These are phyloP conservation scores for Oncorhynchus gorbuscha DNA, from an alignment of 2,113 vertebrate genomes.

Conservation along the genomic window DNA sequence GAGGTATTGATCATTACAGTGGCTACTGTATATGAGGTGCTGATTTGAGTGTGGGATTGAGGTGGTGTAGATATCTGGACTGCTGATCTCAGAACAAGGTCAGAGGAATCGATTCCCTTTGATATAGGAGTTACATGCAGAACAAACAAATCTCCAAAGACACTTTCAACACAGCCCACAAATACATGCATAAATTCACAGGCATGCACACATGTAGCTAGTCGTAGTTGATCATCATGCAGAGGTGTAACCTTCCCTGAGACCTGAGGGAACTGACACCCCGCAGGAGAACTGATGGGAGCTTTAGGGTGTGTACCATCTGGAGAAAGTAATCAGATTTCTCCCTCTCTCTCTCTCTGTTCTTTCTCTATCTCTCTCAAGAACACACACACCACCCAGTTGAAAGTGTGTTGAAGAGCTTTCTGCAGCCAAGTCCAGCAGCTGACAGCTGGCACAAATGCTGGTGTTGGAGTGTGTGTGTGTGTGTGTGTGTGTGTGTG, in stretches of 20 bases:
- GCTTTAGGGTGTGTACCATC: no score
- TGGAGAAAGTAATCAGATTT: no score
- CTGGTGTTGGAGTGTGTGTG: slow-evolving; percentile 4
- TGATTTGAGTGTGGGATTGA: slow-evolving; percentile 18
- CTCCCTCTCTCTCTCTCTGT: background rate
- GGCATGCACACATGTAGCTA: background rate
- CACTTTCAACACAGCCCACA: slow-evolving; percentile 41
- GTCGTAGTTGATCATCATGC: background rate
- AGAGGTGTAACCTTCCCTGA: no score
- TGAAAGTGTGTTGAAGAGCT: slow-evolving; percentile 36
- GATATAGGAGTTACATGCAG: slow-evolving; percentile 45
- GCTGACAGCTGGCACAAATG: slow-evolving; percentile 69
- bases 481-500: slow-evolving; percentile 12
- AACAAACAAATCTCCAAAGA: slow-evolving; percentile 33
- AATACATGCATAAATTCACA: background rate
- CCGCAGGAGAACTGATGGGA: no score
- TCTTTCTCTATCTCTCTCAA: background rate
- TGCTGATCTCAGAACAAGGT: slow-evolving; percentile 50
- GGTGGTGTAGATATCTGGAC: slow-evolving; percentile 20
- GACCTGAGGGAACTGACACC: no score
- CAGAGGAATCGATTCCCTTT: slow-evolving; percentile 59
- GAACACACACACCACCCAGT: slow-evolving; percentile 25
- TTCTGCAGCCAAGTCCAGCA: slow-evolving; percentile 53
- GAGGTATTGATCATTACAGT: slow-evolving; percentile 52
- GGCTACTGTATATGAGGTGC: slow-evolving; percentile 24